These are phyloP conservation scores for Drosophila hydei DNA, from an alignment of 1,140 invertebrate species.

Conservation along the genomic window DNA sequence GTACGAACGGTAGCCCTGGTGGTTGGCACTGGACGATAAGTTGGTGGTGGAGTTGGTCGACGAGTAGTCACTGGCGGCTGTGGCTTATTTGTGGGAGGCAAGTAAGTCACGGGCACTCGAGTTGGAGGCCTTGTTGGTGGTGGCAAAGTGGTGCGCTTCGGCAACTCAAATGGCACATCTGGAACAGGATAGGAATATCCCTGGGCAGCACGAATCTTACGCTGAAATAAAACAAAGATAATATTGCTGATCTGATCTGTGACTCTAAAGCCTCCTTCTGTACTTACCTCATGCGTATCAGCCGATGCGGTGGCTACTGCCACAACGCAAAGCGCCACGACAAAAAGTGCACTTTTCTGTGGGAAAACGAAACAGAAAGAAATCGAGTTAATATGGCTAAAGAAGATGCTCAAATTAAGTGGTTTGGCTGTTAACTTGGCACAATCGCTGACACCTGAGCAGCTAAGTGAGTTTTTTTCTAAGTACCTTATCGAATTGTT, in stretches of 20 bases:
- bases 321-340: constrained; percentile 78
- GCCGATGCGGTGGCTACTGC: constrained; percentile 69
- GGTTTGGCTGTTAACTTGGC: constrained; percentile 24
- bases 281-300: constrained; percentile 75
- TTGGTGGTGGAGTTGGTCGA: constrained; percentile 34
- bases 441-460: constrained; percentile 34
- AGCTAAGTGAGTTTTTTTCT: constrained; percentile 37
- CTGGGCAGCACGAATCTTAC: constrained; percentile 67
- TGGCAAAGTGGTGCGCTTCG: constrained; percentile 49
- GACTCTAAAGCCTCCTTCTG: not conserved
- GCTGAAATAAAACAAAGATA: constrained; percentile 40
- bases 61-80: constrained; percentile 28
- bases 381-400: constrained; percentile 14
- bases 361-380: constrained; percentile 14
- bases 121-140: constrained; percentile 58
- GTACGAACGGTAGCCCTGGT: constrained; percentile 28
- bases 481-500: constrained; percentile 69
- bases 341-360: constrained; percentile 82
- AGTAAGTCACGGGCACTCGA: constrained; percentile 41
- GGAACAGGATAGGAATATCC: constrained; percentile 77
- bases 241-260: not conserved
- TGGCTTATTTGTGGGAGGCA: constrained; percentile 28
- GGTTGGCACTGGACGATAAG: constrained; percentile 41
- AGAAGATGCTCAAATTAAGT: constrained; percentile 10
- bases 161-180: constrained; percentile 69